These are phyloP conservation scores for Siphonodentalium dalli DNA, from an alignment of 2,888 invertebrate species.

Conservation along the genomic window DNA sequence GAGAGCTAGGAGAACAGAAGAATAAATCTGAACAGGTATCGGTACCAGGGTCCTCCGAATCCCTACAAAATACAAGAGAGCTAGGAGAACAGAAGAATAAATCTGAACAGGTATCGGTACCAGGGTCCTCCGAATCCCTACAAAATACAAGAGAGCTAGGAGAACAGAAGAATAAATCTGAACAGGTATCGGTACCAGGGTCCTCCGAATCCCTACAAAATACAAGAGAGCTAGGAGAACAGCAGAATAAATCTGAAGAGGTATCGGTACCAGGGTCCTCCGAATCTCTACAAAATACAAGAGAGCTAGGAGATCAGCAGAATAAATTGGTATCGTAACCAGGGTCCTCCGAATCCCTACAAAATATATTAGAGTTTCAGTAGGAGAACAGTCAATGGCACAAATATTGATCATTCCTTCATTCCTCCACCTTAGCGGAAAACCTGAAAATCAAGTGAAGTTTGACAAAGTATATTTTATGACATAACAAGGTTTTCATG, in stretches of 20 bases:
- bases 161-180: slow-evolving; percentile 75
- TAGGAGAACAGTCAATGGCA: too few species aligned
- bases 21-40: slow-evolving; percentile 95
- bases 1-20: neutral
- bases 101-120: slow-evolving; percentile 96
- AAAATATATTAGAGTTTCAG: too few species aligned
- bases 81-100: slow-evolving; percentile 69
- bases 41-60: slow-evolving; percentile 94
- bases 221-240: slow-evolving; percentile 1
- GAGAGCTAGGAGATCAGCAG: neutral
- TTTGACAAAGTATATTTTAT: too few species aligned
- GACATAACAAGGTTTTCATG: too few species aligned
- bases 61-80: slow-evolving; percentile 68
- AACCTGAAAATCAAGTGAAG: too few species aligned
- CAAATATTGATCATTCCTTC: too few species aligned
- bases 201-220: slow-evolving; percentile 86
- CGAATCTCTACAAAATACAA: slow-evolving; percentile 76
- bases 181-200: slow-evolving; percentile 97
- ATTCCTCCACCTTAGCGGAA: too few species aligned
- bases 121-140: slow-evolving; percentile 92
- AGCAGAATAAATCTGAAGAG: slow-evolving; percentile 81
- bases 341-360: too few species aligned
- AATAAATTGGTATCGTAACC: too few species aligned
- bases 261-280: slow-evolving; percentile 95
- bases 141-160: slow-evolving; percentile 1